Evolutionary conservation across 1,140 invertebrate species (phyloP), one percentile per base, ranked within the genome.

Genomic region (Adoxophyes honmai): DNA sequence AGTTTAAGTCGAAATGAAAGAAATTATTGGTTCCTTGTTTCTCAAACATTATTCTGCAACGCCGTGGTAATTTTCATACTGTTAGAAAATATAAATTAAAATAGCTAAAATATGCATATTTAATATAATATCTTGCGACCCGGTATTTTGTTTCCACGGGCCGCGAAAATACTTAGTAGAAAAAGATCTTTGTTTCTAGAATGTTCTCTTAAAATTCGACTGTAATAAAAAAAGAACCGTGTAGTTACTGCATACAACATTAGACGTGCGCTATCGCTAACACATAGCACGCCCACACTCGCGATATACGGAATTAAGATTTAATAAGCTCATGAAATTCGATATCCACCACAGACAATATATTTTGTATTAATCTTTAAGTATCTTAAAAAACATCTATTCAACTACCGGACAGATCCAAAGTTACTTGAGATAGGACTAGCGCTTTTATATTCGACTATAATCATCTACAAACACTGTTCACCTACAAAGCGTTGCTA

Each of bases 281-380:
- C 42, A 65, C 59, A 62, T 57, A 66, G 58, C 68, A 68, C 62
- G 71, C 52, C 60, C 56, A 70, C 60, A 64, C 60, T 69, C 67
- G 62, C 63, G 59, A 64, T 66, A 73, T 64, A 79, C 70, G 73
- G 80, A 83, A 77, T 85, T 81, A 83, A 81, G 74, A 81, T 80
- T 76, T 83, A 79, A 83, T 87, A 87, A 86, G 82, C 82, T 86
- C 82, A 81, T 86, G 81, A 83, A 86, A 86, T 86, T 86, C 82
- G 80, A 78, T 86, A 80, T 77, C 73, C 72, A 82, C 79, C 81
- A 85, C 79, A 82, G 78, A 82, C 66, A 82, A 74, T 81, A 76
- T 78, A 78, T 73, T 78, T 80, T 84, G 72, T 84, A 75, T 72
- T 67, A 38, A 57, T 61, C 39, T 67, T 70, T 66, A 66, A 74